Percentiles rank a stretch among this genome's conserved stretches.
Evolutionary conservation across 2,113 vertebrate genomes (phyloP).

Genomic region (Odocoileus hemionus): DNA sequence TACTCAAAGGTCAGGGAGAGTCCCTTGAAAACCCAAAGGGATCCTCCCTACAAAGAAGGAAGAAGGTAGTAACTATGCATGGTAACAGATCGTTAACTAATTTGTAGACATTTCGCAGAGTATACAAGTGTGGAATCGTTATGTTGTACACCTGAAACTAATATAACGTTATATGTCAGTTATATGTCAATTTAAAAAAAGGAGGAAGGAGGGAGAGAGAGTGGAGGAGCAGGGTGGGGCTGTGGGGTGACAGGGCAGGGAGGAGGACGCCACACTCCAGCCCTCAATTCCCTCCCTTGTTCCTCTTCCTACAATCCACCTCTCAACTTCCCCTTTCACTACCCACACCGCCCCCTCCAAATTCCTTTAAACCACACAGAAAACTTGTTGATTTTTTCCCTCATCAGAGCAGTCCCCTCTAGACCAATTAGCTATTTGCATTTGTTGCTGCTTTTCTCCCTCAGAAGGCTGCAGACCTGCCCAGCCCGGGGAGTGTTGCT

Average conservation of each 20-base stretch:
- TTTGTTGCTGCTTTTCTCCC: constrained; percentile 4
- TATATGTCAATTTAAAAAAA: background rate
- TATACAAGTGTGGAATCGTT: background rate
- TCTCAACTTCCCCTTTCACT: background rate
- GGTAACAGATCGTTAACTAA: background rate
- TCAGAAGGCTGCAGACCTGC: constrained; percentile 6
- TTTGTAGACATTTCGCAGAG: background rate
- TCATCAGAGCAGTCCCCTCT: constrained; percentile 25
- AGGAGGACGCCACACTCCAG: background rate
- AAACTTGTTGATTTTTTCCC: constrained; percentile 49
- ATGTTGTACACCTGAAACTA: background rate
- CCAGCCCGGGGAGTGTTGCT: background rate
- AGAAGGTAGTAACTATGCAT: background rate
- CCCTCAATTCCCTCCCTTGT: background rate
- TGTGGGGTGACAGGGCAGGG: background rate
- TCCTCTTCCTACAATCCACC: background rate
- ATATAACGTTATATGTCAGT: background rate
- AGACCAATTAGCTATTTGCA: constrained; percentile 48
- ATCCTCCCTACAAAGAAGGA: background rate
- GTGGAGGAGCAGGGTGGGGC: background rate
- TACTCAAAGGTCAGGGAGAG: background rate
- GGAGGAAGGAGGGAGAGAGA: background rate
- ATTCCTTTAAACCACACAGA: constrained; percentile 39
- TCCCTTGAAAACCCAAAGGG: background rate
- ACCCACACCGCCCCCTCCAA: background rate